phyloP scores from a whole-genome alignment of 1,140 invertebrate species.

The Chrysoperla carnea region DNA sequence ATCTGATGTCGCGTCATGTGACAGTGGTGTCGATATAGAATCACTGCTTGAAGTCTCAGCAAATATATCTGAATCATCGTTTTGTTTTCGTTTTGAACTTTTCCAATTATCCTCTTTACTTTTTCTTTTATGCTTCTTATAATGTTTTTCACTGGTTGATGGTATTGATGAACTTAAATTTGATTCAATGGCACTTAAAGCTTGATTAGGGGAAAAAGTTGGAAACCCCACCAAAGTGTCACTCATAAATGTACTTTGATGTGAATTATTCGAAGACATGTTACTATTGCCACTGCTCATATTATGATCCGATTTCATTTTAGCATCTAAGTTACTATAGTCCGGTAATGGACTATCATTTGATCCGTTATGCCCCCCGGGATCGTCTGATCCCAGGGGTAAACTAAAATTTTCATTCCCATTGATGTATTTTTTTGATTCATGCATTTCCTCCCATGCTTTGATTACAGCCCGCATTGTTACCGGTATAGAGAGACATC shows the following conservation, averaged over 20 bases:
- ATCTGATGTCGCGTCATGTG: constrained; percentile 24
- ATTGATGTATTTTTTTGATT: constrained; percentile 16
- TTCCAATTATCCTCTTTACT: constrained; percentile 29
- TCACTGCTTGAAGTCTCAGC: constrained; percentile 46
- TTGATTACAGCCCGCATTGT: constrained; percentile 43
- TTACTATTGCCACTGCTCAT: constrained; percentile 22
- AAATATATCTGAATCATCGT: constrained; percentile 27
- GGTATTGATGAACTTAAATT: neutral
- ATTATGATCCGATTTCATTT: constrained; percentile 33
- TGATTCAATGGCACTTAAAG: neutral
- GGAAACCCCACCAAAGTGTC: constrained; percentile 17
- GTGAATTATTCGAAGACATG: constrained; percentile 13
- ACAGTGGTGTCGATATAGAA: constrained; percentile 37
- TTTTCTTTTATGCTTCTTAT: constrained; percentile 28
- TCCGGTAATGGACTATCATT: constrained; percentile 26
- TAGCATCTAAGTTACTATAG: constrained; percentile 28
- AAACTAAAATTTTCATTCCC: constrained; percentile 25
- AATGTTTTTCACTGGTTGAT: constrained; percentile 7
- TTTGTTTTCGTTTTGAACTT: constrained; percentile 29
- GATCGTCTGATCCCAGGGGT: constrained; percentile 22
- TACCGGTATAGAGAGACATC: constrained; percentile 79
- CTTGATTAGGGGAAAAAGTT: constrained; percentile 9
- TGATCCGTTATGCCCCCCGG: constrained; percentile 22
- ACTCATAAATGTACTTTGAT: constrained; percentile 17
- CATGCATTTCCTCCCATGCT: constrained; percentile 28